Evolutionary conservation across 2,113 vertebrate genomes (phyloP).

Genomic region (Dicaeum eximium): DNA sequence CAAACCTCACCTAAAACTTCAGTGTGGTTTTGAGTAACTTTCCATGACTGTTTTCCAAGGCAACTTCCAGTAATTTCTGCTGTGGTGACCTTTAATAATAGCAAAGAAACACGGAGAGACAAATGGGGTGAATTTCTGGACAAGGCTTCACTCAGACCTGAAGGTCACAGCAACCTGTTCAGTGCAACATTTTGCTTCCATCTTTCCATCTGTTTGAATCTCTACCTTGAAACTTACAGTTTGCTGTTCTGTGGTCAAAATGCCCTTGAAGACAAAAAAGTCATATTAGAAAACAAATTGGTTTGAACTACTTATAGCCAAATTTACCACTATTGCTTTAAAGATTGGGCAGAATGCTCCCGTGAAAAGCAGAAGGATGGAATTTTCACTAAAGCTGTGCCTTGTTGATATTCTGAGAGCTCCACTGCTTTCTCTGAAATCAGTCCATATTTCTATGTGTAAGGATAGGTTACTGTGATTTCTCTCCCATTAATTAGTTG

Average conservation of each 20-base stretch:
- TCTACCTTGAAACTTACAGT: neutral
- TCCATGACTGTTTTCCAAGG: neutral
- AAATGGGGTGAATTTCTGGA: neutral
- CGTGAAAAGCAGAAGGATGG: neutral
- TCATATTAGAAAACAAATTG: neutral
- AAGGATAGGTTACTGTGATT: neutral
- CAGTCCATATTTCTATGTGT: neutral
- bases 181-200: neutral
- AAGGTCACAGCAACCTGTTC: neutral
- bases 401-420: neutral
- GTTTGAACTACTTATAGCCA: neutral
- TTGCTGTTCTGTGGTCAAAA: conserved; percentile 8
- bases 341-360: neutral
- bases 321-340: neutral
- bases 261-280: neutral
- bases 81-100: neutral
- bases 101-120: neutral
- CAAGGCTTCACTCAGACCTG: neutral
- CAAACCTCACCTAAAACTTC: neutral
- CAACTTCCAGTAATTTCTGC: neutral
- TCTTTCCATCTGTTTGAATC: neutral
- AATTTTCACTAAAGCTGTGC: neutral
- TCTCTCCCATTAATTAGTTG: neutral
- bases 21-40: neutral
- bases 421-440: neutral